Percentiles rank a stretch among this genome's conserved stretches.
Evolutionary conservation across 2,797 vertebrate species (phyloP).

Genomic region (Apogon hyalosoma): DNA sequence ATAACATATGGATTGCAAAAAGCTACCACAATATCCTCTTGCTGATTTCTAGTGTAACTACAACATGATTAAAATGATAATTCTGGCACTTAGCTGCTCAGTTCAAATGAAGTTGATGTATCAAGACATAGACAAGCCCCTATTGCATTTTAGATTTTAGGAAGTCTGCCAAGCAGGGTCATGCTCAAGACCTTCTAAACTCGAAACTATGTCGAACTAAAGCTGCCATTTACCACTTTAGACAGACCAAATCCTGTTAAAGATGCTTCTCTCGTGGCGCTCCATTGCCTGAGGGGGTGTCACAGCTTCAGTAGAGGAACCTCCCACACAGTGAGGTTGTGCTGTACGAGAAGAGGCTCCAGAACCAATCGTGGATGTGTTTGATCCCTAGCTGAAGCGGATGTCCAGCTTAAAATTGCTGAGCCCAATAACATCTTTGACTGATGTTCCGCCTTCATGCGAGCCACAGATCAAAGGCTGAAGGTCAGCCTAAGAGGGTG

Average conservation of each 20-base stretch:
- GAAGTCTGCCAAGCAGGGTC: slow-evolving; percentile 27
- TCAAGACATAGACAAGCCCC: slow-evolving; percentile 7
- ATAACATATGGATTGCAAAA: slow-evolving; percentile 74
- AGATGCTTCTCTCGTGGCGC: slow-evolving; percentile 29
- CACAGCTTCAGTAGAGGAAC: slow-evolving; percentile 22
- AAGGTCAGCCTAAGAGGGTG: slow-evolving; percentile 57
- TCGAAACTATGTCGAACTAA: slow-evolving; percentile 21
- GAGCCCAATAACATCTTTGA: slow-evolving; percentile 61
- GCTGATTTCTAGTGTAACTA: slow-evolving; percentile 12
- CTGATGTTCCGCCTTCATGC: slow-evolving; percentile 50
- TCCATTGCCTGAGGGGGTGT: slow-evolving; percentile 16
- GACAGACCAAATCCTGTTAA: slow-evolving; percentile 44
- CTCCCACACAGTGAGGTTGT: slow-evolving; percentile 63
- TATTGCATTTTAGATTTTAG: slow-evolving; percentile 10
- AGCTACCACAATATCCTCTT: slow-evolving; percentile 42
- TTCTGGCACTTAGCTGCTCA: background rate
- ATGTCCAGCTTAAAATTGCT: slow-evolving; percentile 61
- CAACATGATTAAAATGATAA: background rate
- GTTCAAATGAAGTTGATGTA: slow-evolving; percentile 10
- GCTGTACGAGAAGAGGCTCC: slow-evolving; percentile 50
- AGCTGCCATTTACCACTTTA: slow-evolving; percentile 39
- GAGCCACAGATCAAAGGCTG: slow-evolving; percentile 66
- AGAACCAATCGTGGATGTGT: slow-evolving; percentile 55
- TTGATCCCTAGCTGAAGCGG: slow-evolving; percentile 57
- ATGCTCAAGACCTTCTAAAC: slow-evolving; percentile 1